Percentiles rank a stretch among this genome's conserved stretches.
Conservation (phyloP, 2,113 vertebrate species). For the Limnothrissa miodon region DNA sequence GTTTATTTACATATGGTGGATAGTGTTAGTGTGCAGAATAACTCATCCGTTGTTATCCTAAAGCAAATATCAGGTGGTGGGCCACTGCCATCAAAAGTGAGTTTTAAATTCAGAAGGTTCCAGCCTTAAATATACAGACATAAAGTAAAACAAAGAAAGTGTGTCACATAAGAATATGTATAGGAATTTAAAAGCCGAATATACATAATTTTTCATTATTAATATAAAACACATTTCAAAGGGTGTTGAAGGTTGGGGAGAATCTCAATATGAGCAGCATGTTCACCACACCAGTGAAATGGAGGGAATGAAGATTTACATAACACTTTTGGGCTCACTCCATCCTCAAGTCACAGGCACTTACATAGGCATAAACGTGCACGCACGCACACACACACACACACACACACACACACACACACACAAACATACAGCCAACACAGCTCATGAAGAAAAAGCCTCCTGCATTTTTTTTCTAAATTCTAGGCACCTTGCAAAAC, state of each 20-base stretch:
- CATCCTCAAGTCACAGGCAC: conserved; percentile 14
- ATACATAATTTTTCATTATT: conserved; percentile 52
- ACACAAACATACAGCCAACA: not conserved
- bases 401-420: not conserved
- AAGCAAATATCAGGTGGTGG: conserved; percentile 52
- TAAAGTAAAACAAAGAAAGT: conserved; percentile 52
- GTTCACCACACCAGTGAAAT: conserved; percentile 52
- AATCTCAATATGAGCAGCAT: conserved; percentile 59
- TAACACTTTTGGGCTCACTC: conserved; percentile 58
- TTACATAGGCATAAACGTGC: not conserved
- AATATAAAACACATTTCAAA: conserved; percentile 40
- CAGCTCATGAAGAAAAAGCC: not conserved
- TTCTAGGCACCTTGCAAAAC: conserved; percentile 49
- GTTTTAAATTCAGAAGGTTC: conserved; percentile 55
- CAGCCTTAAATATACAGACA: conserved; percentile 60
- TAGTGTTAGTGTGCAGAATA: conserved; percentile 46
- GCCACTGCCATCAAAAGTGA: conserved; percentile 41
- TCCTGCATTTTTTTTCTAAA: conserved; percentile 21
- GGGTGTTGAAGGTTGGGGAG: conserved; percentile 39
- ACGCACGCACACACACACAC: not conserved
- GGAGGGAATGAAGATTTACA: conserved; percentile 37
- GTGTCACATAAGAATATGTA: not conserved
- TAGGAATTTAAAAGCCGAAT: conserved; percentile 49
- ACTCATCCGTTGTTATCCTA: conserved; percentile 45
- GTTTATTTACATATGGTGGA: conserved; percentile 71